A percentile compares a stretch with the other conserved stretches of the same genome.
These are phyloP conservation scores for Metridium senile DNA, from an alignment of 92 coral and sea anemone species.

Conservation along the genomic window DNA sequence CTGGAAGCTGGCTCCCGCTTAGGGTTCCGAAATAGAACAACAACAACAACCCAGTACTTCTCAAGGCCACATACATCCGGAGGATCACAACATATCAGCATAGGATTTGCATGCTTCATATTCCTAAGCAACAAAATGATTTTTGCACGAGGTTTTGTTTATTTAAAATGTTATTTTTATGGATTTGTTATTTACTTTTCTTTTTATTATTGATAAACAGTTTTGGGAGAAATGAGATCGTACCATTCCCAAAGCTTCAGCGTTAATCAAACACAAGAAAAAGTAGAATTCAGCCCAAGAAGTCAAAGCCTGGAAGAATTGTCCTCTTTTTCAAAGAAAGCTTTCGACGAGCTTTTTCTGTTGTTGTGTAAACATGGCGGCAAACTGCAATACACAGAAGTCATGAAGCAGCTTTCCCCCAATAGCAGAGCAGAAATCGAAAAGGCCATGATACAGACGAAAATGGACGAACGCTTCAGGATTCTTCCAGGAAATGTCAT, in stretches of 20 bases:
- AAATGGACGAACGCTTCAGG: background rate
- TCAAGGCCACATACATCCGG: no score
- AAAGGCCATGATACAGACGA: background rate
- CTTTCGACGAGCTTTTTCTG: background rate
- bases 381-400: background rate
- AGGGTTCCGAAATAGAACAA: no score
- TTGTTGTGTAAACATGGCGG: constrained; percentile 13
- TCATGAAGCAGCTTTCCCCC: background rate
- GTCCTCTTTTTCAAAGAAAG: background rate
- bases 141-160: no score
- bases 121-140: no score
- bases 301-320: background rate
- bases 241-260: constrained; percentile 21
- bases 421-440: background rate
- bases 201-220: background rate
- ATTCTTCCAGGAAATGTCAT: background rate
- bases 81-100: no score
- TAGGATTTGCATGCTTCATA: no score
- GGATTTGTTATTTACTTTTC: no score
- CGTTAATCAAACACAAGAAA: background rate
- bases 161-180: no score
- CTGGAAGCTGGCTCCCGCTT: no score
- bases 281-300: no score
- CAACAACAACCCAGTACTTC: no score
- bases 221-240: background rate